phyloP scores from a whole-genome alignment of 2,113 vertebrate species.

The Nestor notabilis region DNA sequence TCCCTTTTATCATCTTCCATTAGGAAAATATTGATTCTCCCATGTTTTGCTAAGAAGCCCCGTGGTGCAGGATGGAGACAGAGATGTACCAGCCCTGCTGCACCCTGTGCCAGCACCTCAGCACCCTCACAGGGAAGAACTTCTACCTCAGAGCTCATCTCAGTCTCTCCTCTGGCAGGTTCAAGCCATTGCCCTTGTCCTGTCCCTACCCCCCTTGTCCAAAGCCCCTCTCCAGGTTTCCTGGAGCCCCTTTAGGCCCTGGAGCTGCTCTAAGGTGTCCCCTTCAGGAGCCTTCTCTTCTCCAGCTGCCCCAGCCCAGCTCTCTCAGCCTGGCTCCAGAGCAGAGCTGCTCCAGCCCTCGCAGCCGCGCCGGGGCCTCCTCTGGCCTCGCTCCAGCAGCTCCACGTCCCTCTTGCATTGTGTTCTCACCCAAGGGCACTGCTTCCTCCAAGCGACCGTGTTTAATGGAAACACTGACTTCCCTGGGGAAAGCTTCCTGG shows the following conservation, averaged over 20 bases:
- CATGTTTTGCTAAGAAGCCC: background rate
- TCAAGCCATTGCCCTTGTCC: no score
- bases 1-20: background rate
- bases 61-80: background rate
- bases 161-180: background rate
- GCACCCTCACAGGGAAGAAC: background rate
- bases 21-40: background rate
- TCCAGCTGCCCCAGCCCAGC: no score
- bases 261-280: no score
- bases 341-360: background rate
- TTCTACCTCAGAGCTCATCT: background rate
- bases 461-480: background rate
- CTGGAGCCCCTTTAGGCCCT: no score
- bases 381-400: accelerated
- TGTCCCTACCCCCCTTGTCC: no score
- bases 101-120: background rate
- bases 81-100: background rate
- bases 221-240: no score
- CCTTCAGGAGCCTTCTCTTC: no score
- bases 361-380: background rate
- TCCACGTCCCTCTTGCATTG: background rate
- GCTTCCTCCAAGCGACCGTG: background rate
- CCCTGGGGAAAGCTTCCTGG: background rate
- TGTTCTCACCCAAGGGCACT: background rate
- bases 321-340: background rate